A percentile compares a stretch with the other conserved stretches of the same genome.
These are phyloP conservation scores for Neofelis nebulosa DNA, from an alignment of 2,113 vertebrate genomes.

Conservation along the genomic window DNA sequence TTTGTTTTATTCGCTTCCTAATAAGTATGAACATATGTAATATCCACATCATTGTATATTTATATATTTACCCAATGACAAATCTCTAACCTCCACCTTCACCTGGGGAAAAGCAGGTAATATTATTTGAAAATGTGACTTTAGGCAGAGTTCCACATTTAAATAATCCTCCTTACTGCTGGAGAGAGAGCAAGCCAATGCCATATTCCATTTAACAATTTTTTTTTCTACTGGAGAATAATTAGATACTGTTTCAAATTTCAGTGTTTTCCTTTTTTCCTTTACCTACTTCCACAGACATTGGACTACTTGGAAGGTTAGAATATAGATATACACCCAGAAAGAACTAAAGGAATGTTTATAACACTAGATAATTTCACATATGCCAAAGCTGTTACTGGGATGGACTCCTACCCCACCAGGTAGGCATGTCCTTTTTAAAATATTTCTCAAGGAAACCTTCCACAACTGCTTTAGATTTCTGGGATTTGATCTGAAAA, in stretches of 20 bases:
- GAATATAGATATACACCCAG: neutral
- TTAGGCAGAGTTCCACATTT: neutral
- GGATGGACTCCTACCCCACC: neutral
- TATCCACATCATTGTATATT: neutral
- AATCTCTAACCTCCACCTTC: neutral
- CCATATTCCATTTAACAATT: neutral
- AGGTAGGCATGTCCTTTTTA: neutral
- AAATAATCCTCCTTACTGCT: neutral
- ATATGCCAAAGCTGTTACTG: neutral
- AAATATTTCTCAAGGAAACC: neutral
- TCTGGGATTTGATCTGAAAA: constrained; percentile 22
- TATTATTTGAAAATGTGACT: neutral
- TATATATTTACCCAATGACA: neutral
- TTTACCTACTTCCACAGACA: neutral
- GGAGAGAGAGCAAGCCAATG: neutral
- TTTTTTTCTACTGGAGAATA: neutral
- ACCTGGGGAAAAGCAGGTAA: neutral
- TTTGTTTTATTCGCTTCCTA: neutral
- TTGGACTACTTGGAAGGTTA: neutral
- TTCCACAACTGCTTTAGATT: neutral
- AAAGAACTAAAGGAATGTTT: neutral
- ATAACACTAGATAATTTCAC: neutral
- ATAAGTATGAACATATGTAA: neutral
- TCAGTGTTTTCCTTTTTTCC: neutral
- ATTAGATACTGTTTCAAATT: neutral